A percentile compares a stretch with the other conserved stretches of the same genome.
Conservation (phyloP, 2,113 vertebrate genomes). For the Gila orcuttii region DNA sequence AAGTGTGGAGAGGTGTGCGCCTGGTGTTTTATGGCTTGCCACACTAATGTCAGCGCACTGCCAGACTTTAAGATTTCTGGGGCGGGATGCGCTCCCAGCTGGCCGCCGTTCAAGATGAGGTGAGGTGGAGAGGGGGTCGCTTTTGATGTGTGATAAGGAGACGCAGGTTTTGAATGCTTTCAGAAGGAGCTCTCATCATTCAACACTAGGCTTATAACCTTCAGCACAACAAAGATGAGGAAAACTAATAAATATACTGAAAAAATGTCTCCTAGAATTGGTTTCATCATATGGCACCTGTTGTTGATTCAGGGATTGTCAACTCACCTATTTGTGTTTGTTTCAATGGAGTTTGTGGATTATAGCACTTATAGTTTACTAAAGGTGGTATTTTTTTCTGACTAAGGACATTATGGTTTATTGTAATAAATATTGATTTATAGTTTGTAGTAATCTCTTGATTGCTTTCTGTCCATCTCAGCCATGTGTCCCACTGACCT, state of each 20-base stretch:
- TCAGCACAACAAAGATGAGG: background rate
- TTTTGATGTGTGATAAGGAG: conserved; percentile 46
- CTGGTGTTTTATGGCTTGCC: conserved; percentile 47
- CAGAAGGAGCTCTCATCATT: conserved; percentile 30
- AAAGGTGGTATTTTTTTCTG: background rate
- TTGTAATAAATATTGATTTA: background rate
- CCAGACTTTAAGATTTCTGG: conserved; percentile 52
- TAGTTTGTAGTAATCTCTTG: background rate
- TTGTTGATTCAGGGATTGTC: conserved; percentile 3
- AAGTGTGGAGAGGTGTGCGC: conserved; percentile 8
- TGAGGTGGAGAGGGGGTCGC: background rate
- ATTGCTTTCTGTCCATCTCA: conserved; percentile 54
- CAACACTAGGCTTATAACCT: conserved; percentile 11
- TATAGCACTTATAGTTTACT: background rate
- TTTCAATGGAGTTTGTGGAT: background rate
- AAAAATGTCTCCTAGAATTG: background rate
- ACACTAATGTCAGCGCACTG: conserved; percentile 48
- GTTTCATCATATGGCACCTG: conserved; percentile 13
- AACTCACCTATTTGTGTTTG: background rate
- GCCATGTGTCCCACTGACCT: conserved; percentile 96
- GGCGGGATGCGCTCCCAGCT: conserved; percentile 51
- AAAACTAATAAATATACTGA: background rate
- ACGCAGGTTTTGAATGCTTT: conserved; percentile 43
- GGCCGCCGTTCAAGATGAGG: conserved; percentile 47
- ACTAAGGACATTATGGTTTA: background rate